Evolutionary conservation across 2,797 vertebrate species (phyloP), one percentile per base, ranked within the genome.

Genomic region (Siniperca scherzeri): DNA sequence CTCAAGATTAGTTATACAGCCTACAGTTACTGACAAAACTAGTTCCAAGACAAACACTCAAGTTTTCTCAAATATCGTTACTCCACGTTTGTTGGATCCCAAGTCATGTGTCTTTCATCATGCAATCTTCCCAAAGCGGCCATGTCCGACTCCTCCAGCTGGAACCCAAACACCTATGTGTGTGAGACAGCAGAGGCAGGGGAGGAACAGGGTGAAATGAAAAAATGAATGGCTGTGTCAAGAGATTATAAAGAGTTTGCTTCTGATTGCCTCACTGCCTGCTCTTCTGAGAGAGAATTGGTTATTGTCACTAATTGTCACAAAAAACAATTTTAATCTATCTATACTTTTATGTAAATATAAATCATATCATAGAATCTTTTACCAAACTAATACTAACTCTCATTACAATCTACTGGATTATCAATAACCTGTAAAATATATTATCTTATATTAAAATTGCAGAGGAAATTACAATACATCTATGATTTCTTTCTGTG

Each of bases 31-130:
- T 42, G 25, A 14, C 3, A 52, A 11, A 69, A 27, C 22, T 25
- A 7, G 13, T 38, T 42, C 8, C 25, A 50, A 17, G 27, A 40
- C 30, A 60, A 78, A 60, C 25, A 55, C 36, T 14, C 4, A 8
- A 10, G 3, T 25, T 40, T 52, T 77, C 3, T 5, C 7, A 27
- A 17, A 93, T 52, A 27, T 36, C 9, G 10, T 83, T 44, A 92
- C 25, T 84, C 77, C 50, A 93, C 79, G 21, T 90, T 60, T 56
- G 88, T 87, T 56, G 92, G 91, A 74, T 93, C 89, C 92, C 92
- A 92, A 90, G 30, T 87, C 81, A 80, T 81, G 70, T 95, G 96
- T 65, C 95, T 94, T 56, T 94, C 96, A 12, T 84, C 7, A 77
- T 97, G 96, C 44, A 93, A 12, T 36, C 36, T 27, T 22, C 75